These are phyloP conservation scores for Orthonyx spaldingii DNA, from an alignment of 2,113 vertebrate species.

Conservation along the genomic window DNA sequence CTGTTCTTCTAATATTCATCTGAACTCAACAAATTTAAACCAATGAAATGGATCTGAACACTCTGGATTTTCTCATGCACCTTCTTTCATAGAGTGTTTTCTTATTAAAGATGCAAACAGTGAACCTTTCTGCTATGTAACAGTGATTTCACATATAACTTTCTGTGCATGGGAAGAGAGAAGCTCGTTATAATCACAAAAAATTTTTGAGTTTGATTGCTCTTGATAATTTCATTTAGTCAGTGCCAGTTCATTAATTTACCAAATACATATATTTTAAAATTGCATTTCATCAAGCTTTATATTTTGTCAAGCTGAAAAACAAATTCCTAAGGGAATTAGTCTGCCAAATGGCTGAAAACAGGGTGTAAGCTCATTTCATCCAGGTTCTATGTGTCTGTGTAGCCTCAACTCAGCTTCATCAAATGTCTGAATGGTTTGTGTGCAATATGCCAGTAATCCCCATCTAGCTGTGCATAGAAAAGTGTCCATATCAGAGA, in stretches of 20 bases:
- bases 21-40: not conserved
- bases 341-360: not conserved
- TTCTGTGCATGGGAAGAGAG: constrained; percentile 4
- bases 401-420: not conserved
- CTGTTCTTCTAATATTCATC: not conserved
- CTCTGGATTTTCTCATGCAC: not conserved
- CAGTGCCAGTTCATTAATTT: constrained; percentile 49
- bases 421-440: not conserved
- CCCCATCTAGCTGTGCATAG: not conserved
- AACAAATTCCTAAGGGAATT: not conserved
- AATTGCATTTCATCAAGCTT: constrained; percentile 37
- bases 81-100: not conserved
- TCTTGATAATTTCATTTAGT: constrained; percentile 48
- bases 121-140: not conserved
- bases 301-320: constrained; percentile 12
- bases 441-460: not conserved
- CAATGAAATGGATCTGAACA: not conserved
- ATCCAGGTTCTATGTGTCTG: not conserved
- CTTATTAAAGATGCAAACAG: not conserved
- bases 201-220: constrained; percentile 27
- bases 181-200: constrained; percentile 45
- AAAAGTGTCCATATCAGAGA: not conserved
- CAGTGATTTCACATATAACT: constrained; percentile 6
- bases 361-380: not conserved
- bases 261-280: constrained; percentile 34